Base-by-base conservation (phyloP, 2,888 invertebrate species). In the Disparrhopalites patrizii region DNA sequence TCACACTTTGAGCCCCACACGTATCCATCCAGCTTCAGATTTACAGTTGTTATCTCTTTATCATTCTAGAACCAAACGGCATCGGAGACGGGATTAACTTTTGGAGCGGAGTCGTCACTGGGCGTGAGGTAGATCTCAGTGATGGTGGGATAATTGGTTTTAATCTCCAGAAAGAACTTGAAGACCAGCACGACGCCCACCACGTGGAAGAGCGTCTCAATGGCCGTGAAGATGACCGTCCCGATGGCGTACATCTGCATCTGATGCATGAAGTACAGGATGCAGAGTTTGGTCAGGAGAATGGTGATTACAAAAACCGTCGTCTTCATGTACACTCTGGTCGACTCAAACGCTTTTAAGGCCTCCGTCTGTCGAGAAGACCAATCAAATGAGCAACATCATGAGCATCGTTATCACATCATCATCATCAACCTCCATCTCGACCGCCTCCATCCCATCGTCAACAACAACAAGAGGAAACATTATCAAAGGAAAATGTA, bases 1-100 rank as follows among this genome's bases (percentile, higher is more conserved):
- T n/a, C n/a, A n/a, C n/a, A n/a, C n/a, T n/a, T n/a, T n/a, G n/a
- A n/a, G n/a, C n/a, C n/a, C n/a, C n/a, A n/a, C n/a, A n/a, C n/a
- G n/a, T n/a, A n/a, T n/a, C n/a, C n/a, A n/a, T n/a, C n/a, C n/a
- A n/a, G n/a, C n/a, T n/a, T n/a, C n/a, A n/a, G n/a, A n/a, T n/a
- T n/a, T n/a, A n/a, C n/a, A n/a, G n/a, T n/a, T n/a, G n/a, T n/a
- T n/a, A n/a, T n/a, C n/a, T 50, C n/a, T n/a, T n/a, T n/a, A n/a
- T n/a, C n/a, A n/a, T n/a, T n/a, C 51, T 55, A 66, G 55, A 66
- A 66, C 66, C 66, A 66, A 25, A 66, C 66, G n/a, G 66, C 66
- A 47, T 66, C 66, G 4, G 47, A 28, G 20, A 66, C 66, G 23
- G 61, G 52, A 51, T 66, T 61, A 13, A 52, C 31, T 38, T 66